Evolutionary conservation across 1,140 invertebrate species (phyloP).

Genomic region (Samia ricini): DNA sequence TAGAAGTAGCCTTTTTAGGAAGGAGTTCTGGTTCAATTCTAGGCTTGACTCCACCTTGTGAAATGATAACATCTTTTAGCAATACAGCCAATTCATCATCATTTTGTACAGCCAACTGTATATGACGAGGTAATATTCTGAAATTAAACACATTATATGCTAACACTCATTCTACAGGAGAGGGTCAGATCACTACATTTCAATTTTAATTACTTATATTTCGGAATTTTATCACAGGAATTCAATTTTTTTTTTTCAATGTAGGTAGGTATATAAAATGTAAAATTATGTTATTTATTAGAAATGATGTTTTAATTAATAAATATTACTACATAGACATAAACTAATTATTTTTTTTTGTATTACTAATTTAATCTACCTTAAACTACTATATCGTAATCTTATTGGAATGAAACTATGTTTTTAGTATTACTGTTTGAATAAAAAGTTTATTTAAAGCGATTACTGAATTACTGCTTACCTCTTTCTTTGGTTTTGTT

Average conservation of each 20-base stretch:
- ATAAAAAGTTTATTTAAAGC: not conserved
- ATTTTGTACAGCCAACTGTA: slow-evolving; percentile 87
- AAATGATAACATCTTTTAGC: slow-evolving; percentile 87
- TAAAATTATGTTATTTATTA: not conserved
- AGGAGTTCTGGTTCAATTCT: slow-evolving; percentile 86
- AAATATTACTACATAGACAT: not conserved
- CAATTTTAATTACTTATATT: not conserved
- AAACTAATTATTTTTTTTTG: not conserved
- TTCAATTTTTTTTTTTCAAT: not conserved
- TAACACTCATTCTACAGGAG: not conserved
- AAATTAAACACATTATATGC: slow-evolving; percentile 15
- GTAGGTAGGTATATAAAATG: not conserved
- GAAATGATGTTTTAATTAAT: too few relatives aligned
- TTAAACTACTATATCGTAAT: not conserved
- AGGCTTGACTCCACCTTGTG: slow-evolving; percentile 88
- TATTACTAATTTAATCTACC: not conserved
- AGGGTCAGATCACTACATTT: not conserved
- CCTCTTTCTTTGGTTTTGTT: slow-evolving; percentile 74
- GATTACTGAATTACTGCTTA: slow-evolving; percentile 14
- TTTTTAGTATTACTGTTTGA: not conserved
- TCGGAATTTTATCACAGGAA: not conserved
- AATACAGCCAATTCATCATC: slow-evolving; percentile 90
- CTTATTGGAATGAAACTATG: not conserved
- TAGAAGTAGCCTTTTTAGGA: slow-evolving; percentile 82
- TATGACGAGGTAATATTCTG: slow-evolving; percentile 87